Evolutionary conservation across 2,888 invertebrate genomes (phyloP).

Genomic region (Nemurella pictetii): DNA sequence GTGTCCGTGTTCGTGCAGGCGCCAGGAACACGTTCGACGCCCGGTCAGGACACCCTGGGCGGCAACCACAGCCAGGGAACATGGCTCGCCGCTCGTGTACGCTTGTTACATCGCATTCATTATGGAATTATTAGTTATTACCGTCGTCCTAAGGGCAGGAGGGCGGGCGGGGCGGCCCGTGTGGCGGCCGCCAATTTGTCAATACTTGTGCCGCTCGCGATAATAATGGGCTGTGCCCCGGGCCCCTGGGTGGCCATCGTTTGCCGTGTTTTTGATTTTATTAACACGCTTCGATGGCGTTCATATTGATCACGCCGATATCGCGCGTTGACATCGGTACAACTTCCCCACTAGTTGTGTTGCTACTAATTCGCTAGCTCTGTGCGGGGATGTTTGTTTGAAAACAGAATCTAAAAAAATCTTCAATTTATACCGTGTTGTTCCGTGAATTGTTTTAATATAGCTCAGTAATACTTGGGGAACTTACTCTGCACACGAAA

Average conservation of each 20-base stretch:
- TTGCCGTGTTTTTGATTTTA: conserved; percentile 21
- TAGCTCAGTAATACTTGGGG: too few relatives aligned
- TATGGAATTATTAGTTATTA: conserved; percentile 15
- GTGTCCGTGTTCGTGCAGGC: background rate
- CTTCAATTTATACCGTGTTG: too few relatives aligned
- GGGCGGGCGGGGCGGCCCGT: too few relatives aligned
- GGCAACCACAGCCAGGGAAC: conserved; percentile 7
- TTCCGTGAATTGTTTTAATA: too few relatives aligned
- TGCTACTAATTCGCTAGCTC: background rate
- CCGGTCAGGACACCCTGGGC: background rate
- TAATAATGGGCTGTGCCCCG: background rate
- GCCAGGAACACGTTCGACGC: background rate
- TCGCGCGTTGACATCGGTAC: background rate
- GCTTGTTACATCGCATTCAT: conserved; percentile 10
- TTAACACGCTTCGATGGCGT: background rate
- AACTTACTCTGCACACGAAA: too few relatives aligned
- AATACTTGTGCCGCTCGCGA: background rate
- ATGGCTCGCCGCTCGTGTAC: background rate
- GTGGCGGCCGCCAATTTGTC: background rate
- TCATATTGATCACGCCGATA: background rate
- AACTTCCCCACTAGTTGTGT: background rate
- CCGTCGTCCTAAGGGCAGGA: background rate
- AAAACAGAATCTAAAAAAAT: too few relatives aligned
- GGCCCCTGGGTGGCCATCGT: conserved; percentile 3
- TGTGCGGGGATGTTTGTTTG: background rate